A percentile compares a stretch with the other conserved stretches of the same genome.
phyloP scores from a whole-genome alignment of 2,113 vertebrate genomes.

The Sylvilagus bachmani region DNA sequence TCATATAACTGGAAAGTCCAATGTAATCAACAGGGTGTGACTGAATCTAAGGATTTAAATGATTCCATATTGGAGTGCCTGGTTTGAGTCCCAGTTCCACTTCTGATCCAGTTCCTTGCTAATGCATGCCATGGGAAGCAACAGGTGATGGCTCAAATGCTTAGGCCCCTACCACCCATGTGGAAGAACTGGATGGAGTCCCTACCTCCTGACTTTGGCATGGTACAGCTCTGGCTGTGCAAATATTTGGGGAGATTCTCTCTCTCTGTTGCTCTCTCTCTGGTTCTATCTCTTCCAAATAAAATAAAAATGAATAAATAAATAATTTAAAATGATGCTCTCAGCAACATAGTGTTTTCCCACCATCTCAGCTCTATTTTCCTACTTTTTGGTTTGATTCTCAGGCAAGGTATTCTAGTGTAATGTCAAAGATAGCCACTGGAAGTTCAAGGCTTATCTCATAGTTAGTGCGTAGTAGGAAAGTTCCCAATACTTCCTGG shows the following conservation, averaged over 20 bases:
- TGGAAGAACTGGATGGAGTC: no score
- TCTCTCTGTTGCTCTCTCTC: no score
- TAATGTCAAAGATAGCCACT: neutral
- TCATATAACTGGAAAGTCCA: neutral
- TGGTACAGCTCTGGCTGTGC: no score
- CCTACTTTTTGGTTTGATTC: neutral
- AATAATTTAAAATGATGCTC: neutral
- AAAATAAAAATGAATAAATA: no score
- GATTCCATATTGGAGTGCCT: neutral
- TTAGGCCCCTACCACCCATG: no score
- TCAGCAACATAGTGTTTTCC: neutral
- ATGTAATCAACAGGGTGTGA: neutral
- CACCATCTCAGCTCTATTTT: neutral
- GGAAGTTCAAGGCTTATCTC: neutral
- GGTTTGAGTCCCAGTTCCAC: no score
- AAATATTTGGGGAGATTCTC: no score
- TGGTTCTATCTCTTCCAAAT: no score
- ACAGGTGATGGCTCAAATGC: no score
- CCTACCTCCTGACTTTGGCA: no score
- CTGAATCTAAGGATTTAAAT: neutral
- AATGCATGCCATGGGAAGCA: no score
- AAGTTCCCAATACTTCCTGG: neutral
- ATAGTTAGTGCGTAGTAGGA: neutral
- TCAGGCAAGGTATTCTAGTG: neutral
- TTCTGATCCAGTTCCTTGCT: no score